Evolutionary conservation across 92 coral and sea anemone genomes (phyloP).

Genomic region (Ricordea florida): DNA sequence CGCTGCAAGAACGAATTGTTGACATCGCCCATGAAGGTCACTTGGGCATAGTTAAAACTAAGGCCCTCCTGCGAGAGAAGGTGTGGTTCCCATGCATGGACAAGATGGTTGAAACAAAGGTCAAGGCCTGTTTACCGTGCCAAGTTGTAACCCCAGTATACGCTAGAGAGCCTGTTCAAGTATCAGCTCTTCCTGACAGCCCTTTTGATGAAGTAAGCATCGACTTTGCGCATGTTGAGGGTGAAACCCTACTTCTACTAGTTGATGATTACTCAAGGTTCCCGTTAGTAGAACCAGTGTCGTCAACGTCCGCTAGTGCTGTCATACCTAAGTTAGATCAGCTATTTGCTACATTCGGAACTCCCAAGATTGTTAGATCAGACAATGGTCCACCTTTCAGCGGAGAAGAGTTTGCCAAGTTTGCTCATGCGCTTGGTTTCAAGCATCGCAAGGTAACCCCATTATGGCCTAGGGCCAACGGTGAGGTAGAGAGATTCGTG

Average conservation of each 20-base stretch:
- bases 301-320: slow-evolving; percentile 43
- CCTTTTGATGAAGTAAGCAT: slow-evolving; percentile 55
- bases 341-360: slow-evolving; percentile 52
- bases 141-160: slow-evolving; percentile 43
- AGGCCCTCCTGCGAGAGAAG: no score
- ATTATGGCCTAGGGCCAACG: slow-evolving; percentile 65
- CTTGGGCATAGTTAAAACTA: no score
- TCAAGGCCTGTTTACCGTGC: slow-evolving; percentile 43
- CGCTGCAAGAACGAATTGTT: no score
- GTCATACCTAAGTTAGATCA: slow-evolving; percentile 38
- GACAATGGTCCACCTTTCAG: slow-evolving; percentile 76
- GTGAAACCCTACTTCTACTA: slow-evolving; percentile 35
- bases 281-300: slow-evolving; percentile 60
- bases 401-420: slow-evolving; percentile 35
- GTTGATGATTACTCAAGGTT: slow-evolving; percentile 50
- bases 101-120: slow-evolving; percentile 22
- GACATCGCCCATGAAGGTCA: no score
- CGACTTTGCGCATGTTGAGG: slow-evolving; percentile 40
- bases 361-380: slow-evolving; percentile 37
- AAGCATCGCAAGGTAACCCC: slow-evolving; percentile 70
- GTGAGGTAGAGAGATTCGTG: slow-evolving; percentile 60
- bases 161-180: slow-evolving; percentile 48
- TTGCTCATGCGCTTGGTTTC: slow-evolving; percentile 52
- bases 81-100: no score
- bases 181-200: slow-evolving; percentile 49